A percentile compares a stretch with the other conserved stretches of the same genome.
Evolutionary conservation across 2,113 vertebrate species (phyloP).

Genomic region (Scomber japonicus): DNA sequence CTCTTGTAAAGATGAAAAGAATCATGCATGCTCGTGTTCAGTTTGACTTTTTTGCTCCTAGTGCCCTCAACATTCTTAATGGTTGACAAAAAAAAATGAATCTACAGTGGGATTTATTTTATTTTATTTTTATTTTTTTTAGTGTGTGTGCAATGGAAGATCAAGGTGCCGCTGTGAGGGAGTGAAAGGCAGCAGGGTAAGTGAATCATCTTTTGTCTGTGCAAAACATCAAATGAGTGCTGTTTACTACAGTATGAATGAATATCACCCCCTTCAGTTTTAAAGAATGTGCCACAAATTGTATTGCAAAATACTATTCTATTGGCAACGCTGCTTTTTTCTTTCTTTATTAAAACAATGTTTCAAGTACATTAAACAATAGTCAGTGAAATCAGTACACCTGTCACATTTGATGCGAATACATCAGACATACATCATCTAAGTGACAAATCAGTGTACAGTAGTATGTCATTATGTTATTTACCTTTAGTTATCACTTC

Average conservation of each 20-base stretch:
- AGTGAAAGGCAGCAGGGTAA: constrained; percentile 76
- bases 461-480: too few species aligned
- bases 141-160: constrained; percentile 73
- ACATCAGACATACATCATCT: too few species aligned
- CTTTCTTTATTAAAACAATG: too few species aligned
- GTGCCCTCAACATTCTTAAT: not conserved
- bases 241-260: not conserved
- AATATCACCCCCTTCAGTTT: not conserved
- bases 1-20: not conserved
- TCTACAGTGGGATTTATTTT: not conserved
- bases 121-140: constrained; percentile 9
- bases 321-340: too few species aligned
- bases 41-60: not conserved
- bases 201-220: constrained; percentile 1
- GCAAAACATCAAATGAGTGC: not conserved
- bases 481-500: too few species aligned
- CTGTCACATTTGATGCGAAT: too few species aligned
- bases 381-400: too few species aligned
- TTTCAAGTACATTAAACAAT: too few species aligned
- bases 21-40: not conserved
- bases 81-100: too few species aligned
- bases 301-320: too few species aligned
- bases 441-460: too few species aligned
- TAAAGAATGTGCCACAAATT: not conserved
- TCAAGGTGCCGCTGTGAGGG: constrained; percentile 69